Evolutionary conservation across 2,113 vertebrate genomes (phyloP).

Genomic region (Chaetura pelagica): DNA sequence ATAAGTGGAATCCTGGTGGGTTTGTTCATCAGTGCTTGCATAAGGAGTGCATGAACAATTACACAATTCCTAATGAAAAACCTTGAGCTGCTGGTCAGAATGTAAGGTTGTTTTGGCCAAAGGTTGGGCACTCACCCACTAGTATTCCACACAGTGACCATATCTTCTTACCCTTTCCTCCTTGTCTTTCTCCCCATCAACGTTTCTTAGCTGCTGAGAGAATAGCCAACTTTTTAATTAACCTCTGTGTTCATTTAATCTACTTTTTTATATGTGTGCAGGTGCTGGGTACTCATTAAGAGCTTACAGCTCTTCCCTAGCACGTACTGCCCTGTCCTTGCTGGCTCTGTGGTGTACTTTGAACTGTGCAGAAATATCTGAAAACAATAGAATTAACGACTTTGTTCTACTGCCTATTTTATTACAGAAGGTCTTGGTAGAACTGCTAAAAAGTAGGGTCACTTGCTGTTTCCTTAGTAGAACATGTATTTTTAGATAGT

Average conservation of each 20-base stretch:
- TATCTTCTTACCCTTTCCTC: not conserved
- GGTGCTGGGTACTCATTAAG: not conserved
- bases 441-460: not conserved
- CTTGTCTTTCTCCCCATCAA: not conserved
- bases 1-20: not conserved
- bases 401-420: not conserved
- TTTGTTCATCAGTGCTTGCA: not conserved
- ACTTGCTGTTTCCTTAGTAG: not conserved
- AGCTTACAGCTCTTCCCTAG: not conserved
- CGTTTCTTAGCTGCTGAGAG: not conserved
- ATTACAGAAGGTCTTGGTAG: not conserved
- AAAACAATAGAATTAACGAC: not conserved
- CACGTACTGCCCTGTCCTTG: not conserved
- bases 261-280: not conserved
- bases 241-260: not conserved
- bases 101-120: not conserved
- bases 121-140: not conserved
- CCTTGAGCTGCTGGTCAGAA: not conserved
- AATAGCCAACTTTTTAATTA: not conserved
- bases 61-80: not conserved
- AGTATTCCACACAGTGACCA: rapidly evolving
- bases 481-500: not conserved
- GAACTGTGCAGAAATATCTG: not conserved
- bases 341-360: not conserved
- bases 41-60: not conserved